Conservation (phyloP, 2,888 invertebrate species). For the Magallana nippona region DNA sequence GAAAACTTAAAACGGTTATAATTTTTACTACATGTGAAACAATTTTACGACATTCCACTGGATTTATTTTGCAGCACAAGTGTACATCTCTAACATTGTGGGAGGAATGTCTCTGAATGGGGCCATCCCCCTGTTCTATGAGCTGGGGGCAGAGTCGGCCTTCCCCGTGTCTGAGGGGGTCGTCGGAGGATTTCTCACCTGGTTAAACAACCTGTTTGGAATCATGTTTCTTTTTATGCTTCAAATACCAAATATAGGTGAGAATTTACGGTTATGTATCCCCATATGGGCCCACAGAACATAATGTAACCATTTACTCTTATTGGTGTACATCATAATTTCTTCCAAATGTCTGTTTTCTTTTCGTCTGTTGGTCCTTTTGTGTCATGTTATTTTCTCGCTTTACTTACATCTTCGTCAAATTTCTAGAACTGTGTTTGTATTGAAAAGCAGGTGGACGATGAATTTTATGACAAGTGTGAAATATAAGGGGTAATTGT, state of each 20-base stretch:
- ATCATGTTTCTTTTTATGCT: constrained; percentile 69
- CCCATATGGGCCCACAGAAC: no score
- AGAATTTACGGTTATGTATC: constrained; percentile 4
- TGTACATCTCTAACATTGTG: constrained; percentile 66
- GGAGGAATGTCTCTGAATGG: constrained; percentile 66
- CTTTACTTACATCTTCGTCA: no score
- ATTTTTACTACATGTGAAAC: not conserved
- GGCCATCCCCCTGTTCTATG: constrained; percentile 70
- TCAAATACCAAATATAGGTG: constrained; percentile 68
- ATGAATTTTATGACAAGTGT: no score
- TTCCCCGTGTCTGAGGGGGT: constrained; percentile 74
- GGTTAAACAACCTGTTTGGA: constrained; percentile 69
- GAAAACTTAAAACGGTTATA: no score
- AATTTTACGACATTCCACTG: not conserved
- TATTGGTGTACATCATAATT: no score
- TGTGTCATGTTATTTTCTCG: no score
- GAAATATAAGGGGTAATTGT: no score
- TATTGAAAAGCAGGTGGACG: no score
- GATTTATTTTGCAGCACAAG: constrained; percentile 59
- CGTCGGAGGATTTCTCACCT: constrained; percentile 70
- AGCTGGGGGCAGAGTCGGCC: constrained; percentile 71
- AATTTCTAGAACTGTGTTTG: no score
- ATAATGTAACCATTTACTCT: no score
- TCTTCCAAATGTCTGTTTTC: no score
- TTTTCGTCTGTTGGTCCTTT: no score